phyloP scores from a whole-genome alignment of 2,113 vertebrate species.

The Dromaius novaehollandiae region DNA sequence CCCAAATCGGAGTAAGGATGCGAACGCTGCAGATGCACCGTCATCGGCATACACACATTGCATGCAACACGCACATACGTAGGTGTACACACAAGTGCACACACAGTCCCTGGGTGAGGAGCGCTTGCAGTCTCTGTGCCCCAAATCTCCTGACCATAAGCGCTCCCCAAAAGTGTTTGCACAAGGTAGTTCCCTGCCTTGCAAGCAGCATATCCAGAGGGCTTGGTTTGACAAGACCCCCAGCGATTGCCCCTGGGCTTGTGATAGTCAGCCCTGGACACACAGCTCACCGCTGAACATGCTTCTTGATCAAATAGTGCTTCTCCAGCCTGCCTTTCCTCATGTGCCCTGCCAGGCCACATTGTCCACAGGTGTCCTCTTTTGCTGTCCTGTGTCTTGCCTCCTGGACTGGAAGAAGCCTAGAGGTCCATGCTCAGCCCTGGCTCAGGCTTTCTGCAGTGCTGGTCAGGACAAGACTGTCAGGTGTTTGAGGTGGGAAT shows the following conservation, averaged over 20 bases:
- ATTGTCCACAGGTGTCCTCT: neutral
- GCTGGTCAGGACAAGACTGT: rapidly evolving
- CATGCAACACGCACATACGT: rapidly evolving
- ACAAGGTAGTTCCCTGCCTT: rapidly evolving
- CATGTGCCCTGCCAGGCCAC: rapidly evolving
- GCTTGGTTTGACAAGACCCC: rapidly evolving
- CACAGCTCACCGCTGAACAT: neutral
- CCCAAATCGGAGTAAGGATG: rapidly evolving
- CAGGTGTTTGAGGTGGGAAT: rapidly evolving
- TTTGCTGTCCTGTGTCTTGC: neutral
- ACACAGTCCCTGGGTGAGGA: neutral
- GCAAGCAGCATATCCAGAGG: neutral
- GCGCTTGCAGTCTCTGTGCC: rapidly evolving
- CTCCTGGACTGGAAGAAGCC: rapidly evolving
- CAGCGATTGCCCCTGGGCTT: rapidly evolving
- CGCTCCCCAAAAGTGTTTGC: rapidly evolving
- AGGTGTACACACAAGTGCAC: neutral
- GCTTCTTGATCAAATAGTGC: rapidly evolving
- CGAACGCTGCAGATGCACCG: neutral
- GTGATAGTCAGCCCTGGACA: rapidly evolving
- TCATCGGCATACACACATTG: rapidly evolving
- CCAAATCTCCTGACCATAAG: neutral
- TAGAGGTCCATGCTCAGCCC: rapidly evolving
- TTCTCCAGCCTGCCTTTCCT: neutral
- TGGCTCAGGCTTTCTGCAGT: neutral